Conservation (phyloP, 2,888 invertebrate genomes). For the Cephus rjabovi region DNA sequence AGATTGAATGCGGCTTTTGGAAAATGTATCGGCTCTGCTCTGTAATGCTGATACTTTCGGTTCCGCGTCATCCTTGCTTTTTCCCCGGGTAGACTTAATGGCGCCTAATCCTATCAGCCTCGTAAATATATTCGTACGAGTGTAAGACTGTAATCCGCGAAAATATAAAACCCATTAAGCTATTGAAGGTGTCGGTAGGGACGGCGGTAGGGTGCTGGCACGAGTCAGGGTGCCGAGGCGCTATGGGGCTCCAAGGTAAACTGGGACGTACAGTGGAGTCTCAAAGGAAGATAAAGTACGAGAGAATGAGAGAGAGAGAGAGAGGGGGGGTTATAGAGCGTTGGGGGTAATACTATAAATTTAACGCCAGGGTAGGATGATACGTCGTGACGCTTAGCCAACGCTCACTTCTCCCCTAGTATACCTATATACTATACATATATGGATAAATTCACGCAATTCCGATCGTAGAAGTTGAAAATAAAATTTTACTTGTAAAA, state of each 20-base stretch:
- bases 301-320: slow-evolving; percentile 2
- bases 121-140: slow-evolving; percentile 22
- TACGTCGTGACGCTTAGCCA: slow-evolving; percentile 1
- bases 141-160: slow-evolving; percentile 14
- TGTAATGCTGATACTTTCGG: background rate
- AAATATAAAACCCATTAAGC: slow-evolving; percentile 22
- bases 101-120: slow-evolving; percentile 18
- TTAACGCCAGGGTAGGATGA: background rate
- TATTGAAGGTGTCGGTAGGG: slow-evolving; percentile 12
- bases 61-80: background rate
- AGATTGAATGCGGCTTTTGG: background rate
- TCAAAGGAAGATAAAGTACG: slow-evolving; percentile 1
- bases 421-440: background rate
- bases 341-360: background rate
- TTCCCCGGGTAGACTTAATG: background rate
- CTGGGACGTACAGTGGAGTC: background rate
- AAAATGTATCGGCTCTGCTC: background rate
- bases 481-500: background rate
- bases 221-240: background rate
- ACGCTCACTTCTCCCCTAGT: background rate
- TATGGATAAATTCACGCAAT: background rate
- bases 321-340: background rate
- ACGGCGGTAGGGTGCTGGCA: background rate
- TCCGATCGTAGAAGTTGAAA: background rate
- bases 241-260: background rate